Base-by-base conservation (phyloP, 2,113 vertebrate genomes). In the Bucco capensis region DNA sequence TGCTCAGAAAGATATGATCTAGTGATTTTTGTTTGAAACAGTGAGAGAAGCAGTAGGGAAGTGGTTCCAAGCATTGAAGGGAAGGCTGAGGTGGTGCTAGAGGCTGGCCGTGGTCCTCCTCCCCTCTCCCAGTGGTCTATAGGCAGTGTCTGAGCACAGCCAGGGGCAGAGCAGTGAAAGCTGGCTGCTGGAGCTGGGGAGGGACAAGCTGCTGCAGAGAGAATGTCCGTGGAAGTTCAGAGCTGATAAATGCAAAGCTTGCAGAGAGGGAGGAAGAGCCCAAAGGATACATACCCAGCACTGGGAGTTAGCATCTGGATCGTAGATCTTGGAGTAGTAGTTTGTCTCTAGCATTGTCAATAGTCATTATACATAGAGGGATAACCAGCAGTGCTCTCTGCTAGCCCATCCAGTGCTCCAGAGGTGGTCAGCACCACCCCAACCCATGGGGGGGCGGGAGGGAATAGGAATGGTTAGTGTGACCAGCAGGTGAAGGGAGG, bases 261-360 rank as follows among this genome's bases (percentile, higher is more conserved):
- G 66, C 18, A 1, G 1, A 3, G 3, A 5, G 66, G 9, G 38
- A 57, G 5, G 54, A 42, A 8, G 3, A 37, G 27, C 72, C 49
- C 56, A 2, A 6, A 12, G 4, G 30, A 10, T 21, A 3, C 15
- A 0, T 3, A 3, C 5, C 1, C 25, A 8, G 91, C 30, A 4
- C 2, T 3, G 22, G 71, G 47, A 28, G 37, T 33, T 2, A 24
- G 70, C 51, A 54, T 53, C 53, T 30, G 4, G 42, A 5, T 3
- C 10, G 71, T 3, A 13, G 24, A 25, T 38, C 66, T 19, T 5
- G 30, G 83, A 78, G 66, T 3, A 10, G 50, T 19, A 5, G 24
- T 25, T 64, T n/a, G 30, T 78, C 38, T 31, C 14, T 37, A 6
- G 50, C 8, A 2, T 25, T 57, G 87, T 56, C 83, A 67, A 14